Conservation (phyloP, 2,888 invertebrate genomes). For the Standfussiana lucernea region DNA sequence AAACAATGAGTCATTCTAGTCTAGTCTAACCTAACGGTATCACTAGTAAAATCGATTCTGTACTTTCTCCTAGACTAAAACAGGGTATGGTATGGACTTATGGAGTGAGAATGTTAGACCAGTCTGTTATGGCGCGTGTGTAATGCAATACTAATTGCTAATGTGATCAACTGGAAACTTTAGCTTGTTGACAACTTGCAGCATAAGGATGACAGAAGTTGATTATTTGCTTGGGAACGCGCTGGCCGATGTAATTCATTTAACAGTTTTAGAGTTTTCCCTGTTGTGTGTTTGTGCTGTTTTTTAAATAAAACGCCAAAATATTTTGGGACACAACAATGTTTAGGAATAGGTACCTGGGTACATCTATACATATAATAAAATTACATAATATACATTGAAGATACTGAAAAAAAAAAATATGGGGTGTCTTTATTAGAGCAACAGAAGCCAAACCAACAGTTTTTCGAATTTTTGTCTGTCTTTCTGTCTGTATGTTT, state of each 20-base stretch:
- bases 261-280: slow-evolving; percentile 1
- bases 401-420: too few relatives aligned
- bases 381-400: too few relatives aligned
- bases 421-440: too few relatives aligned
- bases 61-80: slow-evolving; percentile 77
- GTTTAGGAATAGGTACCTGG: neutral
- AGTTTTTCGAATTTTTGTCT: too few relatives aligned
- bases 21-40: slow-evolving; percentile 67
- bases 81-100: slow-evolving; percentile 72
- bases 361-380: too few relatives aligned
- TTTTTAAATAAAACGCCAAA: neutral
- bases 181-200: slow-evolving; percentile 21
- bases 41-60: slow-evolving; percentile 70
- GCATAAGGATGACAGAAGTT: slow-evolving; percentile 20
- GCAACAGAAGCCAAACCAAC: too few relatives aligned
- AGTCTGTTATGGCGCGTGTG: slow-evolving; percentile 66
- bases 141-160: slow-evolving; percentile 52
- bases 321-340: neutral
- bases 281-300: neutral
- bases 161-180: slow-evolving; percentile 28
- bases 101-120: slow-evolving; percentile 55
- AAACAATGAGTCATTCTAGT: slow-evolving; percentile 74
- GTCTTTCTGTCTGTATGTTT: too few relatives aligned
- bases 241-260: neutral
- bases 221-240: neutral